Conservation (phyloP, 2,797 vertebrate species). For the Euphonia xanthogaster region DNA sequence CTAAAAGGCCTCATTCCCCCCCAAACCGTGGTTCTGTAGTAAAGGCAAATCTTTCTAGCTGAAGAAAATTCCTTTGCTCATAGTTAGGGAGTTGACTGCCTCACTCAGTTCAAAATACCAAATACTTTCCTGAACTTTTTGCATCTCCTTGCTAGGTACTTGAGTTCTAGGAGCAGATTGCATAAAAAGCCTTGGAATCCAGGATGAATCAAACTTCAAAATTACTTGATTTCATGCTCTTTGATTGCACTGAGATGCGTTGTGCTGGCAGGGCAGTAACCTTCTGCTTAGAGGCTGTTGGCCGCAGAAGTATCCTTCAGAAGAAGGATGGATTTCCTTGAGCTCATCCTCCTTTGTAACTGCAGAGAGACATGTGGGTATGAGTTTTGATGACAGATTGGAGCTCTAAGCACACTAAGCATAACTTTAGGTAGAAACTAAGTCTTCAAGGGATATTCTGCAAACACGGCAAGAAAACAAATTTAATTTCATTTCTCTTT, state of each 20-base stretch:
- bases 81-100: background rate
- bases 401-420: background rate
- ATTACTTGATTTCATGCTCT: background rate
- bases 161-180: background rate
- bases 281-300: background rate
- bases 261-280: background rate
- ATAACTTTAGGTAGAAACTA: background rate
- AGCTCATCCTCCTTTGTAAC: background rate
- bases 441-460: background rate
- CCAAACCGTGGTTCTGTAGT: background rate
- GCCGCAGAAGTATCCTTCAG: background rate
- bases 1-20: background rate
- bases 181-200: background rate
- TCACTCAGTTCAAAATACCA: background rate
- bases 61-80: background rate
- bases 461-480: background rate
- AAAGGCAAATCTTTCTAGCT: background rate
- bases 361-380: background rate
- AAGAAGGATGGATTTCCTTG: background rate
- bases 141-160: rapidly evolving
- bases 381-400: background rate
- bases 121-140: background rate
- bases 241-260: background rate
- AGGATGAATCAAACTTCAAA: background rate
- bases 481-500: background rate